Evolutionary conservation across 2,113 vertebrate genomes (phyloP), one percentile per base, ranked within the genome.

Genomic region (Syngnathoides biaculeatus): DNA sequence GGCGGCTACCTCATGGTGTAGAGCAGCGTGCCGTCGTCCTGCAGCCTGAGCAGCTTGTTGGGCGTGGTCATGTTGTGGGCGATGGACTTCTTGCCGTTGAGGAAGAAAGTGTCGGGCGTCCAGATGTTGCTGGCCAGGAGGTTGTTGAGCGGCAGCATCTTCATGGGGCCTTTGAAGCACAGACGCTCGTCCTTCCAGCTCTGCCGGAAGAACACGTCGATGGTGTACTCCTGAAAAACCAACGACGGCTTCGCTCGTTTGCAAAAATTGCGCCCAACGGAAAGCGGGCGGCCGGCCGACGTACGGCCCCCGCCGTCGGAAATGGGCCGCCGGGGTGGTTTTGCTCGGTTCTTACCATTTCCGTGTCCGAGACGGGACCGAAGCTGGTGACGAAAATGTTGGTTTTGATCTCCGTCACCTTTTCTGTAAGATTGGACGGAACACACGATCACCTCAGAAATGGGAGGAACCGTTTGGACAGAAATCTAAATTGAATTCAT

Each of bases 361-460:
- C 95, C 0, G 95, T 98, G 85, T 98, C 96, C 19, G 96, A 98
- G 61, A 98, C 96, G 0, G 96, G 96, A 59, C 96, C 96, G 38
- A 98, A 98, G 83, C 96, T 98, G 70, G 96, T 98, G 73, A 98
- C 96, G n/a, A 97, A 97, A 90, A 98, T 98, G 89, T 98, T 95
- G 26, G 95, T 98, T 89, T 96, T 95, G 84, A 98, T 97, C 89
- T 97, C 95, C 0, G 96, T 98, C 90, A 97, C 94, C 84, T 94
- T 92, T 83, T 96, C 96, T 98, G 92, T 77, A 64, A 80, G 40
- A 68, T 55, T 0, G 72, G 2, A 82, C n/a, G n/a, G n/a, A n/a
- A n/a, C n/a, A n/a, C n/a, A n/a, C n/a, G n/a, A n/a, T n/a, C n/a
- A n/a, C n/a, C n/a, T n/a, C n/a, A n/a, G n/a, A n/a, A n/a, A n/a